Evolutionary conservation across 2,888 invertebrate genomes (phyloP).

Genomic region (Drosophila mulleri): DNA sequence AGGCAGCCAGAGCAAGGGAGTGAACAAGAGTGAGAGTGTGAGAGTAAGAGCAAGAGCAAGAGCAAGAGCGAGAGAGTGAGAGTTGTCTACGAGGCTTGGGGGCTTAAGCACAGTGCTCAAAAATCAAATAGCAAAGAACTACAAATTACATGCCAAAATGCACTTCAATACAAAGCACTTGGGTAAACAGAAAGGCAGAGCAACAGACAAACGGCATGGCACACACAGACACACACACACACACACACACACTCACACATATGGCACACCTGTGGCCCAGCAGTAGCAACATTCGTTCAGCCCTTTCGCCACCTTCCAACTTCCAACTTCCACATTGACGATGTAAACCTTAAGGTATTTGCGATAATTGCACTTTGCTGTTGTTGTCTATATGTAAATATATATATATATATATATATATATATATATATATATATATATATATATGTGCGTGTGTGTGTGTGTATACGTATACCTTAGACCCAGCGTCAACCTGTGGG

Average conservation of each 20-base stretch:
- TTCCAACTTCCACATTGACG: slow-evolving; percentile 53
- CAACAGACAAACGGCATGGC: slow-evolving; percentile 43
- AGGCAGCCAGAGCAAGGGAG: background rate
- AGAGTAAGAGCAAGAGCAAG: background rate
- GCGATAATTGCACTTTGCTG: slow-evolving; percentile 83
- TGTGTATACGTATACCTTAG: background rate
- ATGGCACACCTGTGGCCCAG: slow-evolving; percentile 64
- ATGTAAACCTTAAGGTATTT: slow-evolving; percentile 82
- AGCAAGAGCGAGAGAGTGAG: background rate
- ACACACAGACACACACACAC: slow-evolving; percentile 23
- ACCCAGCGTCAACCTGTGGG: slow-evolving; percentile 26
- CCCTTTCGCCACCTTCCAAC: background rate
- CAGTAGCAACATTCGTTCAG: slow-evolving; percentile 4
- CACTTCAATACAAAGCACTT: slow-evolving; percentile 82
- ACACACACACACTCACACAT: slow-evolving; percentile 13
- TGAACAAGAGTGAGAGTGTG: background rate
- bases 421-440: no score
- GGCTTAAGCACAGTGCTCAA: slow-evolving; percentile 56
- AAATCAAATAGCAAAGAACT: slow-evolving; percentile 82
- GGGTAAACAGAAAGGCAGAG: slow-evolving; percentile 70
- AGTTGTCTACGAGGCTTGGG: slow-evolving; percentile 20
- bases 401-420: no score
- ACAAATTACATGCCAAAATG: slow-evolving; percentile 82
- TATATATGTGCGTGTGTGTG: no score
- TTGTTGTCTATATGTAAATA: slow-evolving; percentile 53